Base-by-base conservation (phyloP, 1,140 invertebrate species). In the Augochlora pura region DNA sequence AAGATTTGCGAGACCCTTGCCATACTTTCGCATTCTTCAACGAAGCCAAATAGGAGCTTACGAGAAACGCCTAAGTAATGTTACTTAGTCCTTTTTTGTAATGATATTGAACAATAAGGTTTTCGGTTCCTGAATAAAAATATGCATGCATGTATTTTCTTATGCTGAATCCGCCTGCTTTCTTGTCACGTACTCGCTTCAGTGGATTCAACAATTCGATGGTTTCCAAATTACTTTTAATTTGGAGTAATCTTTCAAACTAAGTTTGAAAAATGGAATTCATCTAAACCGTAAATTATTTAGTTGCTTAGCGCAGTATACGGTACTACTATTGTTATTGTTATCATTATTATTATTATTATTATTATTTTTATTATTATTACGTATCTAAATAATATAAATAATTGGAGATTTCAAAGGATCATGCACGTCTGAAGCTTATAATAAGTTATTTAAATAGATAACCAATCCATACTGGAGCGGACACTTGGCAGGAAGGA, bases 1-100 rank as follows among this genome's bases (percentile, higher is more conserved):
- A 66, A 14, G 46, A 64, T 42, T 27, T 32, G 59, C 32, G 69
- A 76, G 49, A 74, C 70, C 68, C 71, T 82, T 74, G 54, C 54
- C 64, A 69, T 82, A 62, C 67, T 75, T 79, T 77, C 57, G 62
- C 72, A 69, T 76, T 59, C 49, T 77, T 77, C 57, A 54, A 83
- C 57, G 69, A 83, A 83, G 54, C 79, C 79, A 77, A 81, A 73
- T 81, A 83, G 25, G 65, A 82, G 46, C 70, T 73, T 62, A 82
- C 42, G 52, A 38, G 63, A 76, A 74, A 62, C 59, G 70, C 75
- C 65, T 75, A 72, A 54, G n/a, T 59, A 23, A 64, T 21, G 52
- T 84, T 79, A 77, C 25, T 80, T 71, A 62, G 49, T 14, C 23
- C 23, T 27, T 39, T 83, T 80, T 72, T 74, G 62, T 83, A 71